Base-by-base conservation (phyloP, 1,140 invertebrate genomes). In the Melitaea cinxia region DNA sequence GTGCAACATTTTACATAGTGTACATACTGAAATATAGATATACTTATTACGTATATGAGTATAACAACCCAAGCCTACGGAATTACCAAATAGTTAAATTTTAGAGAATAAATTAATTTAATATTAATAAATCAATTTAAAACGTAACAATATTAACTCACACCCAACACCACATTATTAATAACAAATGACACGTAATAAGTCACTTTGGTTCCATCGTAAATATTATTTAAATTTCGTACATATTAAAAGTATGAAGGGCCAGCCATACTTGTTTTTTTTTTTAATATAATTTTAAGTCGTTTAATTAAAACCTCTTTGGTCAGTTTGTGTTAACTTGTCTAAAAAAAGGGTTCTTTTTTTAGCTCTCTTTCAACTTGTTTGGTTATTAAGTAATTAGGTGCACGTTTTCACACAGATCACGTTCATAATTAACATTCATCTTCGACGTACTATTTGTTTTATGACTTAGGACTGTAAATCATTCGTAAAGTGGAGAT, bases 321-420 rank as follows among this genome's bases (percentile, higher is more conserved):
- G n/a, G n/a, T n/a, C n/a, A n/a, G n/a, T n/a, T n/a, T n/a, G n/a
- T n/a, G n/a, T n/a, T n/a, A n/a, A n/a, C n/a, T n/a, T n/a, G n/a
- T n/a, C n/a, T n/a, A n/a, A n/a, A n/a, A n/a, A n/a, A n/a, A n/a
- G n/a, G n/a, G n/a, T 47, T 47, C 21, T 47, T 3, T 47, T 10
- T 23, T 17, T 47, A 1, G 1, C 15, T 17, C 6, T 45, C 14
- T 28, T 28, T 21, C 53, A 61, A 52, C 58, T 61, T 61, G 58
- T 52, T 53, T 53, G 52, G 33, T 39, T 61, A 61, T 61, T 49
- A n/a, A 61, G 58, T 53, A 61, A 61, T 61, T 52, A 53, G 47
- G 28, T 61, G 52, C 45, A 60, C 33, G 49, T 61, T 61, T 61
- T 61, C 39, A 61, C 33, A 33, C 58, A 50, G 28, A 17, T 53